Conservation (phyloP, 2,888 invertebrate genomes). For the Nomada ferruginata region DNA sequence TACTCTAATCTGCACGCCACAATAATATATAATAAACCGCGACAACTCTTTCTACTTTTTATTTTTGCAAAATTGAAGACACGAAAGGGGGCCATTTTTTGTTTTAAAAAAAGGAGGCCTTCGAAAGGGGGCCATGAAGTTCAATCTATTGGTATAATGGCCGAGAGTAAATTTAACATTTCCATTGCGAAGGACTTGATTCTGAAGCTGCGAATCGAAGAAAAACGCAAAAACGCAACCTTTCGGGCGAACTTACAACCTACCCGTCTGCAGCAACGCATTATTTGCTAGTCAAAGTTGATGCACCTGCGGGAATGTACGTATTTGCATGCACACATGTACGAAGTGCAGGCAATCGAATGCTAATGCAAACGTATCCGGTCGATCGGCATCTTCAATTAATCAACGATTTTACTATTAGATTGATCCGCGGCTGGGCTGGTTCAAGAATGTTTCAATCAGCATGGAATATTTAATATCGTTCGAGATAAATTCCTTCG, state of each 20-base stretch:
- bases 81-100: too few relatives aligned
- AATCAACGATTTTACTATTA: constrained; percentile 39
- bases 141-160: background rate
- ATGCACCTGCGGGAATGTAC: constrained; percentile 50
- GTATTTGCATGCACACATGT: constrained; percentile 42
- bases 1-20: constrained; percentile 10
- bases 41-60: too few relatives aligned
- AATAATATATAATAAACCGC: too few relatives aligned
- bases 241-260: constrained; percentile 35
- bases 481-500: background rate
- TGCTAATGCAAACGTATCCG: constrained; percentile 55
- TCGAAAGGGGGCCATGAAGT: too few relatives aligned
- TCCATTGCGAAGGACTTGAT: background rate
- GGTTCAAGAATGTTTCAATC: constrained; percentile 1
- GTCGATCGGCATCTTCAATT: constrained; percentile 32
- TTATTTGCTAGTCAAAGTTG: constrained; percentile 60
- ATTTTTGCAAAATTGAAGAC: too few relatives aligned
- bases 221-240: constrained; percentile 10
- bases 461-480: background rate
- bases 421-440: background rate
- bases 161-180: background rate
- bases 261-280: constrained; percentile 22
- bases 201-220: background rate
- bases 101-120: too few relatives aligned
- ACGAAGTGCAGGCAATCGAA: constrained; percentile 40